phyloP scores from a whole-genome alignment of 2,797 vertebrate species.

The Sebastes itinus region DNA sequence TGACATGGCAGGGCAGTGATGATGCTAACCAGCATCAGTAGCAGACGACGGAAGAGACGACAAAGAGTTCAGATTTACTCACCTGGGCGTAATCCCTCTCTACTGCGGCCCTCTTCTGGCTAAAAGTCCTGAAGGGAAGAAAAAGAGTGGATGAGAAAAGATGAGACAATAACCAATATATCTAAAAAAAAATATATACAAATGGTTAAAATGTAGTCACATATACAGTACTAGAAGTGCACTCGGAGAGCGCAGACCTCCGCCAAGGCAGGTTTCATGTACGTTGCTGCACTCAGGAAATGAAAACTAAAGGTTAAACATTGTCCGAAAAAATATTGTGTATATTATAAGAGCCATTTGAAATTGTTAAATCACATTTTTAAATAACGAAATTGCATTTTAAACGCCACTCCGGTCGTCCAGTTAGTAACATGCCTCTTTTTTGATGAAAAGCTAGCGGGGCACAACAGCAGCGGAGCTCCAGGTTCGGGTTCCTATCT shows the following conservation, averaged over 20 bases:
- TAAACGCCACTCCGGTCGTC: rapidly evolving
- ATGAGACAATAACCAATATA: background rate
- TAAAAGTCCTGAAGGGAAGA: constrained; percentile 86
- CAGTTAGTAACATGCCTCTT: rapidly evolving
- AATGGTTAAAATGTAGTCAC: background rate
- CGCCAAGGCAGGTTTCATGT: too few relatives aligned
- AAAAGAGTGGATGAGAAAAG: background rate
- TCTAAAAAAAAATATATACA: background rate
- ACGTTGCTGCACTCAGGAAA: too few relatives aligned
- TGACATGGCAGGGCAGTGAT: constrained; percentile 32
- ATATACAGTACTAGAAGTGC: background rate
- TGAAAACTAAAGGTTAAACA: rapidly evolving
- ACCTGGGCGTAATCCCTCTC: constrained; percentile 97
- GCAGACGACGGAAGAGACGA: background rate
- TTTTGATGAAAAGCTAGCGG: rapidly evolving
- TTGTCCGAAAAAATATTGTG: too few relatives aligned
- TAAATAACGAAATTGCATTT: too few relatives aligned
- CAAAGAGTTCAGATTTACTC: constrained; percentile 50
- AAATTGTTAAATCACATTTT: too few relatives aligned
- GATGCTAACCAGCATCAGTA: background rate
- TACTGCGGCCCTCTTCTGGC: constrained; percentile 93
- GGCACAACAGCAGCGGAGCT: too few relatives aligned
- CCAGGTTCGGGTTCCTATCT: too few relatives aligned
- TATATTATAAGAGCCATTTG: too few relatives aligned
- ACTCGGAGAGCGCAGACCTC: too few relatives aligned